Percentiles rank a stretch among this genome's conserved stretches.
phyloP scores from a whole-genome alignment of 1,140 invertebrate genomes.

The Pseudomyrmex sp. region DNA sequence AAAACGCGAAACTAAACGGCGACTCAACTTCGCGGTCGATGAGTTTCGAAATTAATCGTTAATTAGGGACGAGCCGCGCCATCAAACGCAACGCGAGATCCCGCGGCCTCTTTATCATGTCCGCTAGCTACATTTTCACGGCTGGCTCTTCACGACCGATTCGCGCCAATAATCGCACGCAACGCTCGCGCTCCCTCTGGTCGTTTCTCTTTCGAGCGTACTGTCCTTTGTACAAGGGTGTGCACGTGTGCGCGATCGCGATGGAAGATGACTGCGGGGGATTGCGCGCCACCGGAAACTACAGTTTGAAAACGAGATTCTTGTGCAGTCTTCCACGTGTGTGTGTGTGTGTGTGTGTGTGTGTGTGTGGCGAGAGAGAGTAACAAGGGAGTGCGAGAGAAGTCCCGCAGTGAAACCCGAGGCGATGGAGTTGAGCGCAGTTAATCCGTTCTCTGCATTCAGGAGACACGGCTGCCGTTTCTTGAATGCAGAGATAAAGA shows the following conservation, averaged over 20 bases:
- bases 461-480: conserved; percentile 3
- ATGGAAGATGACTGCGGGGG: not conserved
- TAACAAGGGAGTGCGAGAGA: conserved; percentile 26
- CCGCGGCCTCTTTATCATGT: conserved; percentile 52
- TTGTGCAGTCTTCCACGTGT: conserved; percentile 1
- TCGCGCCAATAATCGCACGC: conserved; percentile 62
- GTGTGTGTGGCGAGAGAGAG: not conserved
- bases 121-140: conserved; percentile 54
- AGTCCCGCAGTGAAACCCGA: not conserved
- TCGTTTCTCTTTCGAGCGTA: conserved; percentile 38
- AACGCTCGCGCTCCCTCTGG: conserved; percentile 14
- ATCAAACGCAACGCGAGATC: conserved; percentile 39
- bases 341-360: not conserved
- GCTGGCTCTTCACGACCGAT: conserved; percentile 42
- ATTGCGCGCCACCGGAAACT: conserved; percentile 54
- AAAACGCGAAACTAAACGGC: not conserved
- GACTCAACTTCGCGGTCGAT: conserved; percentile 31
- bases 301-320: conserved; percentile 44
- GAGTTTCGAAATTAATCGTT: conserved; percentile 53
- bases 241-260: not conserved
- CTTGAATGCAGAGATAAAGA: conserved; percentile 21
- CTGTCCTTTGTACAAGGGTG: not conserved
- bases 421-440: conserved; percentile 72
- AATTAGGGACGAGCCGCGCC: conserved; percentile 38
- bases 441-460: conserved; percentile 64